Conservation (phyloP, 2,888 invertebrate species). For the Xestobium rufovillosum region DNA sequence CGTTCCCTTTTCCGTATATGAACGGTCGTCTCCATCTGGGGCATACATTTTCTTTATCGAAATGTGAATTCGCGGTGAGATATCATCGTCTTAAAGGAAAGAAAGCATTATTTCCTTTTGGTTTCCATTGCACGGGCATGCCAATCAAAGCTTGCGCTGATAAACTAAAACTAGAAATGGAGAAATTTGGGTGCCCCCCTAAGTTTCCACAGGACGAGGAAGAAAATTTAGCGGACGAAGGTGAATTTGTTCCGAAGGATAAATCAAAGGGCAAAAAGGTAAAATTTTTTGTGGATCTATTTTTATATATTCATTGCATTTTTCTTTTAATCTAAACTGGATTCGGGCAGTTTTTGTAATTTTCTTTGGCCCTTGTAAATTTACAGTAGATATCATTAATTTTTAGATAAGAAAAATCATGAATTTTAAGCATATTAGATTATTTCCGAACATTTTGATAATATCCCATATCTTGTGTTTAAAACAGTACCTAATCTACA, state of each 20-base stretch:
- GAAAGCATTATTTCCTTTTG: slow-evolving; percentile 91
- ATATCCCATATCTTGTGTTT: too few species aligned
- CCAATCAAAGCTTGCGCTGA: slow-evolving; percentile 99
- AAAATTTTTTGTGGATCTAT: slow-evolving; percentile 10
- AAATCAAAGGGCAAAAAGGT: slow-evolving; percentile 88
- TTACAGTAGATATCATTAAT: too few species aligned
- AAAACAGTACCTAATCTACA: too few species aligned
- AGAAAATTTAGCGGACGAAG: slow-evolving; percentile 43
- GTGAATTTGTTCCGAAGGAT: slow-evolving; percentile 61
- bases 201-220: slow-evolving; percentile 64
- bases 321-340: too few species aligned
- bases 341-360: too few species aligned
- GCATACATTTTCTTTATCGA: slow-evolving; percentile 93
- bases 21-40: slow-evolving; percentile 97
- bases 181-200: slow-evolving; percentile 87
- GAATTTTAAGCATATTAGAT: too few species aligned
- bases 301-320: too few species aligned
- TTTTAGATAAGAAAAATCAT: too few species aligned
- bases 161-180: slow-evolving; percentile 90
- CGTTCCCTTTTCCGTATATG: slow-evolving; percentile 99
- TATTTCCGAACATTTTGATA: too few species aligned
- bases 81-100: slow-evolving; percentile 90
- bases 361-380: too few species aligned
- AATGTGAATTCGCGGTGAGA: slow-evolving; percentile 94
- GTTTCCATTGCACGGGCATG: slow-evolving; percentile 99